phyloP scores from a whole-genome alignment of 2,797 vertebrate genomes.

The Triplophysa bombifrons region DNA sequence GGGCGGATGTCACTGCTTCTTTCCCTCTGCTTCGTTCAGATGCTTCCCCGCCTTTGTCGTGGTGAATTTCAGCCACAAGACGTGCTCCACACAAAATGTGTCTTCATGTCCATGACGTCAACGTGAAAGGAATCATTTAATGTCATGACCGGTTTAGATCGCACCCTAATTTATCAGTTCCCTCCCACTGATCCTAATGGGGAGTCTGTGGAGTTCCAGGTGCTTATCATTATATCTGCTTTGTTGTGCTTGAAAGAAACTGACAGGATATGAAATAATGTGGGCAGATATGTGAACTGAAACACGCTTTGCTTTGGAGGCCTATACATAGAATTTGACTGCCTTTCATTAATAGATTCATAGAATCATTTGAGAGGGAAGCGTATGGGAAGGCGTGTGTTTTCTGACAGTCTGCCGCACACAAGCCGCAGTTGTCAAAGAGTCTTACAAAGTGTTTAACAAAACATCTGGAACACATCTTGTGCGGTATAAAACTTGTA shows the following conservation, averaged over 20 bases:
- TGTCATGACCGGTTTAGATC: slow-evolving; percentile 57
- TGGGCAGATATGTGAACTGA: slow-evolving; percentile 10
- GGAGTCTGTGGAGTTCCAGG: slow-evolving; percentile 76
- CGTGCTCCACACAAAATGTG: slow-evolving; percentile 70
- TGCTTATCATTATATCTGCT: slow-evolving; percentile 76
- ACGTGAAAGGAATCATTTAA: slow-evolving; percentile 74
- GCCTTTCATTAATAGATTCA: slow-evolving; percentile 18
- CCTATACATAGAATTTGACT: not conserved
- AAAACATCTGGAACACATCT: not conserved
- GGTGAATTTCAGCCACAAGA: slow-evolving; percentile 70
- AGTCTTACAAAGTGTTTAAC: not conserved
- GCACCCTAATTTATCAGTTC: slow-evolving; percentile 75
- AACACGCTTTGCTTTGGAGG: slow-evolving; percentile 6
- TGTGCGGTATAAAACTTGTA: not conserved
- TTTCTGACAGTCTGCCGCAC: not conserved
- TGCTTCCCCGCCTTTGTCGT: slow-evolving; percentile 66
- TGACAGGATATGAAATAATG: slow-evolving; percentile 34
- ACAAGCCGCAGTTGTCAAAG: not conserved
- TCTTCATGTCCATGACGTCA: slow-evolving; percentile 69
- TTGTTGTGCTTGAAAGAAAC: slow-evolving; percentile 65
- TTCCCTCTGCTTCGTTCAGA: slow-evolving; percentile 47
- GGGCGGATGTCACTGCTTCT: slow-evolving; percentile 66
- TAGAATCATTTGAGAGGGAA: not conserved
- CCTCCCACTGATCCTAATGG: slow-evolving; percentile 72
- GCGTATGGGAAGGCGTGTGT: not conserved